A percentile compares a stretch with the other conserved stretches of the same genome.
These are phyloP conservation scores for Zaprionus nigranus DNA, from an alignment of 1,140 invertebrate genomes.

Conservation along the genomic window DNA sequence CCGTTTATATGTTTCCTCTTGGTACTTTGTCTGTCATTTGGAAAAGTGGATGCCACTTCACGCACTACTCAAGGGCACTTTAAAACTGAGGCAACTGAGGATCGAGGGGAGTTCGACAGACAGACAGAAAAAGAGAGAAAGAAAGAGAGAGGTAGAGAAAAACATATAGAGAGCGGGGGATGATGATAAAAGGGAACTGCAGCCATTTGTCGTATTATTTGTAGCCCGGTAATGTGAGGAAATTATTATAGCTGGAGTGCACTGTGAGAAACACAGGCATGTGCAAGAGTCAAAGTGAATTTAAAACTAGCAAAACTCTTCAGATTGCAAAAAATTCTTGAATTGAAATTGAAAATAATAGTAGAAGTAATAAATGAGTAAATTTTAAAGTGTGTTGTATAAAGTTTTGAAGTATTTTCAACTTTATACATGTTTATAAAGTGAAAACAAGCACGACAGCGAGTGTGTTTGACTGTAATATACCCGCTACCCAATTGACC, in stretches of 20 bases:
- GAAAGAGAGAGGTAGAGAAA: neutral
- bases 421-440: too few species aligned
- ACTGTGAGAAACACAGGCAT: neutral
- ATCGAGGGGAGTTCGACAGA: neutral
- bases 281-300: neutral
- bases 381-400: neutral
- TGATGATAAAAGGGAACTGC: constrained; percentile 26
- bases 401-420: too few species aligned
- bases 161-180: neutral
- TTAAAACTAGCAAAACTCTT: too few species aligned
- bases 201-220: constrained; percentile 28
- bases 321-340: neutral
- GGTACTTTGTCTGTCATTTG: constrained; percentile 20
- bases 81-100: neutral
- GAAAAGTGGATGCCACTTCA: constrained; percentile 36
- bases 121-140: neutral
- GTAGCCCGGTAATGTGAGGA: constrained; percentile 8
- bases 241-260: neutral
- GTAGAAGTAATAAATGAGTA: too few species aligned
- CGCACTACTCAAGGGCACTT: constrained; percentile 29
- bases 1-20: constrained; percentile 1
- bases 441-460: too few species aligned
- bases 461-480: too few species aligned
- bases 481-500: too few species aligned
- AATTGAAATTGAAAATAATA: too few species aligned